Evolutionary conservation across 2,888 invertebrate species (phyloP), one percentile per base, ranked within the genome.

Genomic region (Proisotoma minuta): DNA sequence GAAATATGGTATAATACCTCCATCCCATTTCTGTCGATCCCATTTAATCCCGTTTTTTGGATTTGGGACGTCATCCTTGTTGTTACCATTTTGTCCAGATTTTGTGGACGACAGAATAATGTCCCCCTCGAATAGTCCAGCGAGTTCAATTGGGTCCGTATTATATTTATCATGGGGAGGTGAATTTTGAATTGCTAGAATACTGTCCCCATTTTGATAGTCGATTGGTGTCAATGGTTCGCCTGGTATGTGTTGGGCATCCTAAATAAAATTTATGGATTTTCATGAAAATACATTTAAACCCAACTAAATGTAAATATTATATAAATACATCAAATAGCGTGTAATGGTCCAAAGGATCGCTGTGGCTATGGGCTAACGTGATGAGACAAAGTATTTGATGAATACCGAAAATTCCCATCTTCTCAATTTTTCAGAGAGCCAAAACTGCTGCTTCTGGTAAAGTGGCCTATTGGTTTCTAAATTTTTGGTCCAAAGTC

Each of bases 191-290:
- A 15, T 20, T 43, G 20, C 10, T 5, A 5, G 20, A 43, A 75
- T 29, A 8, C 61, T 62, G 39, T 67, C 69, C 8, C 75, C 75
- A 60, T 75, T 74, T 51, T 72, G 67, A 62, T 74, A 77, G 63
- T 77, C 77, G 5, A 69, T 63, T 1, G 77, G 77, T 1, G 73
- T 72, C 34, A 77, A 62, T n/a, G 75, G 76, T 63, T 75, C 75
- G 8, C 75, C 75, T 3, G 75, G 75, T 3, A 74, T 65, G 40
- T 75, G 57, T 4, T 57, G 39, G 1, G 63, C 60, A 18, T 63
- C 62, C 68, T 70, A 58, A 51, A 48, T 4, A 4, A 50, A 43
- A 47, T 20, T n/a, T 57, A 27, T n/a, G 12, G 23, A 20, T 15
- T n/a, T n/a, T n/a, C n/a, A n/a, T n/a, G n/a, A n/a, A n/a, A n/a